Evolutionary conservation across 1,140 invertebrate genomes (phyloP).

Genomic region (Sitobion miscanthi): DNA sequence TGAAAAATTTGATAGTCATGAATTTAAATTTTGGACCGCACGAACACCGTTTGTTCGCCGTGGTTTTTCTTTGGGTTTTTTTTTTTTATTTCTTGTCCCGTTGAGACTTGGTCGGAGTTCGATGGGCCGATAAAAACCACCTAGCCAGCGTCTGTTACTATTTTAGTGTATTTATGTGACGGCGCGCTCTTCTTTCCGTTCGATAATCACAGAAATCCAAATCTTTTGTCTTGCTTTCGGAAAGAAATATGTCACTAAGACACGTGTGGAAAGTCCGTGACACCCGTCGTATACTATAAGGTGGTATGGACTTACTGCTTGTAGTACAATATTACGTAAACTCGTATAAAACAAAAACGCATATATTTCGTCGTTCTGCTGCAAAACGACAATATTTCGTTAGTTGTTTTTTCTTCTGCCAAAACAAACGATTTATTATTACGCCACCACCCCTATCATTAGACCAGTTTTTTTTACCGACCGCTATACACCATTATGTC

Average conservation of each 20-base stretch:
- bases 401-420: not conserved
- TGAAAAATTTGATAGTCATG: conserved; percentile 7
- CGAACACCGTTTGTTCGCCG: not conserved
- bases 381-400: not conserved
- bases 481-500: not conserved
- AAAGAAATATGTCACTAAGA: not conserved
- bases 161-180: not conserved
- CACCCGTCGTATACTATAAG: not conserved
- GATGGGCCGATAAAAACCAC: not conserved
- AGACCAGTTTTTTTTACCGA: not conserved
- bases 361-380: not conserved
- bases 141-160: not conserved
- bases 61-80: not conserved
- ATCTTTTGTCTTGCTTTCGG: not conserved
- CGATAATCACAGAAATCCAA: not conserved
- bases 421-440: not conserved
- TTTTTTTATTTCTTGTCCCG: no score
- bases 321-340: not conserved
- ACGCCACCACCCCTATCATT: not conserved
- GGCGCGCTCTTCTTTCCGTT: not conserved
- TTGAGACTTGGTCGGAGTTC: not conserved
- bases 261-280: not conserved
- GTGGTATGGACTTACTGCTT: not conserved
- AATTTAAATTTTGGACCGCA: not conserved
- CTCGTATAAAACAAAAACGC: not conserved